Conservation (phyloP, 2,888 invertebrate genomes). For the Morpho deidamia region DNA sequence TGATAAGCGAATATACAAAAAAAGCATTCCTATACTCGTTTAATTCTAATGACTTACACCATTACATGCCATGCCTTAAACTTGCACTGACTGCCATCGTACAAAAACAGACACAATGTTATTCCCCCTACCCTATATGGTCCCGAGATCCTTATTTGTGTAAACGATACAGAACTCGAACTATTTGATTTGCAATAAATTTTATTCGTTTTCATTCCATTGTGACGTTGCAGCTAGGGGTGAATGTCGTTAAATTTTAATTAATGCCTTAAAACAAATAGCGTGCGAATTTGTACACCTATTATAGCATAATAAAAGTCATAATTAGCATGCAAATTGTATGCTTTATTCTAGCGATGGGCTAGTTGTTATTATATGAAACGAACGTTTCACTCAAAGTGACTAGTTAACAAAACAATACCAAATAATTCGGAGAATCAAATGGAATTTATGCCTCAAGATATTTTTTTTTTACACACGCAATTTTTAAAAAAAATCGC, state of each 20-base stretch:
- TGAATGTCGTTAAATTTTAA: constrained; percentile 12
- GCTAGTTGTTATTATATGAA: too few relatives aligned
- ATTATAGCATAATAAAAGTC: background rate
- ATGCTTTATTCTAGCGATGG: too few relatives aligned
- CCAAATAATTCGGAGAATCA: too few relatives aligned
- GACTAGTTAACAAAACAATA: too few relatives aligned
- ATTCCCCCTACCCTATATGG: constrained; percentile 56
- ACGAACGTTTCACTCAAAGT: too few relatives aligned
- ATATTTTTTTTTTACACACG: too few relatives aligned
- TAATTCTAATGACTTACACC: constrained; percentile 32
- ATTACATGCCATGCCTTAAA: constrained; percentile 26
- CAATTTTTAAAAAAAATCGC: too few relatives aligned
- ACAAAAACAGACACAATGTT: constrained; percentile 31
- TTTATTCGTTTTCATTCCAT: constrained; percentile 50
- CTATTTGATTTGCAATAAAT: constrained; percentile 67
- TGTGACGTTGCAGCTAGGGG: constrained; percentile 26
- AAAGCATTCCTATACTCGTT: background rate
- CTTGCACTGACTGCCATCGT: constrained; percentile 38
- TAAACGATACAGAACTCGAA: constrained; percentile 56
- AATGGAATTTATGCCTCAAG: too few relatives aligned
- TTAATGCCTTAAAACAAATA: constrained; percentile 5
- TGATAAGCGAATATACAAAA: background rate
- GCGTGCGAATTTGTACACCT: background rate
- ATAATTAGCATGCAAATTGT: background rate
- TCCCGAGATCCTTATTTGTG: constrained; percentile 51